Percentiles rank a stretch among this genome's conserved stretches.
Evolutionary conservation across 2,113 vertebrate genomes (phyloP).

Genomic region (Oreotragus oreotragus): DNA sequence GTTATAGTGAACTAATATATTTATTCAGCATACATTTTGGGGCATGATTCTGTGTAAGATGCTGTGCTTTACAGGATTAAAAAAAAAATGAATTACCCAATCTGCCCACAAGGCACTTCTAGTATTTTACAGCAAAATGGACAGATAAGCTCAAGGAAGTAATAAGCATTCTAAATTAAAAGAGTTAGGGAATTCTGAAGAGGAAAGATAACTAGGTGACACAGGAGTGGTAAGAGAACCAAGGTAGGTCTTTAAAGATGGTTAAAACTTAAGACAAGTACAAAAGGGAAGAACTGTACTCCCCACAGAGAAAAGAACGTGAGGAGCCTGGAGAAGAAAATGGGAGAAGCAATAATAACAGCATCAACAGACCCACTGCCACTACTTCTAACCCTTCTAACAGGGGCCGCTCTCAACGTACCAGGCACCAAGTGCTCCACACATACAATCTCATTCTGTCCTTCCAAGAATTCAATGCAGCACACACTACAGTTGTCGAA

Average conservation of each 20-base stretch:
- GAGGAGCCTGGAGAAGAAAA: not conserved
- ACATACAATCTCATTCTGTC: not conserved
- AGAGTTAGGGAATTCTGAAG: not conserved
- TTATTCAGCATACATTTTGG: constrained; percentile 1
- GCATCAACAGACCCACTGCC: not conserved
- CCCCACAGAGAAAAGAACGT: not conserved
- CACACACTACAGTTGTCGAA: not conserved
- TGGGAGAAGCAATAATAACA: not conserved
- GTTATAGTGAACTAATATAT: not conserved
- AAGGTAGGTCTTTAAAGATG: not conserved
- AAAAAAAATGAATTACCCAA: not conserved
- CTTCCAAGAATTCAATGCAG: not conserved
- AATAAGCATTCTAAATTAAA: not conserved
- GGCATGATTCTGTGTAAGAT: not conserved
- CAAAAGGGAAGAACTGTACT: not conserved
- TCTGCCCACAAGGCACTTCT: not conserved
- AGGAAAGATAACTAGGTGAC: not conserved
- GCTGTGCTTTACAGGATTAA: not conserved
- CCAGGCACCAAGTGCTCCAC: not conserved
- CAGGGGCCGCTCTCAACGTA: not conserved
- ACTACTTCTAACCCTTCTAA: not conserved
- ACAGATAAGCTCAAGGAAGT: not conserved
- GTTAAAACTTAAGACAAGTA: not conserved
- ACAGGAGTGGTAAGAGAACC: not conserved
- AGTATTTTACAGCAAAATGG: not conserved